A percentile compares a stretch with the other conserved stretches of the same genome.
Evolutionary conservation across 1,140 invertebrate genomes (phyloP).

Genomic region (Dryas iulia): DNA sequence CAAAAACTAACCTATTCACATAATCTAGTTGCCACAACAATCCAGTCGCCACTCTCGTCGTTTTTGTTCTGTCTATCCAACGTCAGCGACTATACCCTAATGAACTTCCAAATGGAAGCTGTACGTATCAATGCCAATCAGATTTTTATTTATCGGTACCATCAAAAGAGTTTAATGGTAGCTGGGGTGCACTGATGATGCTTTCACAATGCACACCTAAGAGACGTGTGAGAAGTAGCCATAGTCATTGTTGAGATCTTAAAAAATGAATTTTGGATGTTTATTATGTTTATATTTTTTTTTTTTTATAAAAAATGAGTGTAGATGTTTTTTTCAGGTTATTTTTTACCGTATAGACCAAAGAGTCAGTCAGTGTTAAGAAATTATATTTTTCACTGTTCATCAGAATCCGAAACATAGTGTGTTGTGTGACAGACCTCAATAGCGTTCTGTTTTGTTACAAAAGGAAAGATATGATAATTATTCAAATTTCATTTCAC

Average conservation of each 20-base stretch:
- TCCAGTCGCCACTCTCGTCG: constrained; percentile 30
- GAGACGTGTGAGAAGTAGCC: constrained; percentile 42
- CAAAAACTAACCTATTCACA: neutral
- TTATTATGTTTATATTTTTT: neutral
- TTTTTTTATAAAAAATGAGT: neutral
- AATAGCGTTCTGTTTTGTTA: no score
- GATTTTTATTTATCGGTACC: constrained; percentile 67
- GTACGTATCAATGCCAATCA: constrained; percentile 73
- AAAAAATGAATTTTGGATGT: neutral
- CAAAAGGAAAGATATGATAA: no score
- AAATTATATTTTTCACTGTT: no score
- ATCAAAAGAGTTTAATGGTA: constrained; percentile 69
- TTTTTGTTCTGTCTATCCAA: constrained; percentile 41
- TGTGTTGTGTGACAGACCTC: no score
- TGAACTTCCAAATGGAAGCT: constrained; percentile 77
- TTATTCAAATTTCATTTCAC: no score
- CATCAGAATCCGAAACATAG: no score
- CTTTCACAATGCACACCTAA: constrained; percentile 44
- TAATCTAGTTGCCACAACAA: neutral
- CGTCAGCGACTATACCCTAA: constrained; percentile 60
- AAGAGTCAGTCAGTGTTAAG: no score
- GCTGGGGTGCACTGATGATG: constrained; percentile 37
- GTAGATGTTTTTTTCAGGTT: no score
- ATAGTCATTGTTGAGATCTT: constrained; percentile 22
- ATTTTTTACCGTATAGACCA: no score